Base-by-base conservation (phyloP, 2,113 vertebrate genomes). In the Arenaria interpres region DNA sequence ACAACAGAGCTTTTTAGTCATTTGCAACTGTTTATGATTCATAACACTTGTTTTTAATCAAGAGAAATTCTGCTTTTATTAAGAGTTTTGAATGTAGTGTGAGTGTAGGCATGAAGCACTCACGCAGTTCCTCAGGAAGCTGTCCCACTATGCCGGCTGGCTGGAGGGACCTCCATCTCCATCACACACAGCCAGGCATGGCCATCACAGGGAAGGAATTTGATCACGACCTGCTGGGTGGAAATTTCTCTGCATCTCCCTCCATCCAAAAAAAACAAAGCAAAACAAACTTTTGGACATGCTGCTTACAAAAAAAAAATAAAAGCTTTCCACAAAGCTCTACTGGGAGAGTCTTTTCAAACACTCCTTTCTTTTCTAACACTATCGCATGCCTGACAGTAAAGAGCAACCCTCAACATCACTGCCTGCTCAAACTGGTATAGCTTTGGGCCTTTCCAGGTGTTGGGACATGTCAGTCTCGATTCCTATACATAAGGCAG, bases 41-140 rank as follows among this genome's bases (percentile, higher is more conserved):
- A 45, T 15, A 97, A 88, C 97, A 97, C 90, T 98, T 98, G 98
- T 75, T 98, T 98, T 96, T 91, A 98, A 98, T 98, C 89, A 96
- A 59, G 62, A 92, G 54, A 85, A 95, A 62, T 93, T 96, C 79
- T 93, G 56, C 87, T 95, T 96, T 93, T 82, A 92, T 97, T 81
- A 76, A 19, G 12, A 66, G 54, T 83, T 92, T 96, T 78, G 63
- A 90, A 54, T 43, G 50, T 37, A 86, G 12, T 37, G 35, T 9
- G 25, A 88, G 17, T 23, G 32, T 56, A 90, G 41, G 51, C 83
- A 86, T 30, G 60, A 69, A 89, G 89, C n/a, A 37, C 30, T 78
- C 63, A 68, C 50, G 53, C 24, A 7, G 53, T 3, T 83, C 60
- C 76, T 81, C 0, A 28, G 89, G 54, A 86, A 92, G 33, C 48